Evolutionary conservation across 1,140 invertebrate species (phyloP).

Genomic region (Samia ricini): DNA sequence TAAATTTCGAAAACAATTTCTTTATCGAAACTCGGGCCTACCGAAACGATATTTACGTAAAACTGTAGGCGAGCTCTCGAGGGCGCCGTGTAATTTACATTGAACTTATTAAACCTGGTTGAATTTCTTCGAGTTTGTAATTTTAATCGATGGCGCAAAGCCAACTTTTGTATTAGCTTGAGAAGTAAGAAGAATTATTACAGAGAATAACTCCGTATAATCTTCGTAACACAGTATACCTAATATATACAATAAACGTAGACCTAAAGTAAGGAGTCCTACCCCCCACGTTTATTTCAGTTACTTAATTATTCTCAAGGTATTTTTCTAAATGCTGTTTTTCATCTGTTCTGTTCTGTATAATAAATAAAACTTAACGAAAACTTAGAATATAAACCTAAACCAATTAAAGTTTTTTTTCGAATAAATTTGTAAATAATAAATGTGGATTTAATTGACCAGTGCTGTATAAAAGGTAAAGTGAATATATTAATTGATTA

Average conservation of each 20-base stretch:
- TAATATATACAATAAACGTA: too few relatives aligned
- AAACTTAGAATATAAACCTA: too few relatives aligned
- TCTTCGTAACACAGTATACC: background rate
- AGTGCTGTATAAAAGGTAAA: background rate
- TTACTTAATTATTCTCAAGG: too few relatives aligned
- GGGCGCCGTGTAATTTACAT: conserved; percentile 32
- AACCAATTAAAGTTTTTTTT: too few relatives aligned
- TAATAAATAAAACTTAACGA: too few relatives aligned
- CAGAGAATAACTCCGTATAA: background rate
- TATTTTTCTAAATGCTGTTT: too few relatives aligned
- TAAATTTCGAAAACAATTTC: conserved; percentile 36
- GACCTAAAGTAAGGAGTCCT: too few relatives aligned
- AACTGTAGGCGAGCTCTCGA: conserved; percentile 14
- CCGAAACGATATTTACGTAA: conserved; percentile 36
- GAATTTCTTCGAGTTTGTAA: conserved; percentile 39
- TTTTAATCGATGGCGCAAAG: conserved; percentile 42
- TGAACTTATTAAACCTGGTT: conserved; percentile 38
- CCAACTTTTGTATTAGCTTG: conserved; percentile 39
- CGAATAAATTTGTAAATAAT: too few relatives aligned
- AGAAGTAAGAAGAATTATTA: background rate
- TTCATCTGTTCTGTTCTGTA: too few relatives aligned
- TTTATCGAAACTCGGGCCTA: conserved; percentile 32
- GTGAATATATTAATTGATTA: background rate
- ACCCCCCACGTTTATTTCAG: too few relatives aligned
- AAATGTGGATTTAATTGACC: background rate